A percentile compares a stretch with the other conserved stretches of the same genome.
Conservation (phyloP, 53 echinoderm and acorn worm species). For the Echinometra lucunter region DNA sequence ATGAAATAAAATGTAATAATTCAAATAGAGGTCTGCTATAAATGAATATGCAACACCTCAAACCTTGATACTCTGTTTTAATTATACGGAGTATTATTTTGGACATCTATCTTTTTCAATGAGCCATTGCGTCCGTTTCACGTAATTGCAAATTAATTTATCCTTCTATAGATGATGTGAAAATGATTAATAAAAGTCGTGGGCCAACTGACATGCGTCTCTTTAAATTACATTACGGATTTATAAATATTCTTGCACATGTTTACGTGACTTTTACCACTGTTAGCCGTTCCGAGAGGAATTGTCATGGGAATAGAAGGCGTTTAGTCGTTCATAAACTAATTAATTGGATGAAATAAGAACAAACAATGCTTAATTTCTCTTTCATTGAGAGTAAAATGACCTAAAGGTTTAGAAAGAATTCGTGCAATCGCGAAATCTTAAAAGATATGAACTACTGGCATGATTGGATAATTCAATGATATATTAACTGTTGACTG, state of each 20-base stretch:
- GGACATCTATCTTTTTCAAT: neutral
- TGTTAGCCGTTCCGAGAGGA: too few relatives aligned
- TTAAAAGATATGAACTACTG: too few relatives aligned
- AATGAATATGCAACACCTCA: too few relatives aligned
- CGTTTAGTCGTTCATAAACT: neutral
- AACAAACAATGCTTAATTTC: neutral
- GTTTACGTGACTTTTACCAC: neutral
- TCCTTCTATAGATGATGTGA: neutral
- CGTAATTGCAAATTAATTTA: constrained; percentile 4
- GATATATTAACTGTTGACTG: too few relatives aligned
- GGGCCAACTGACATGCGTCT: neutral
- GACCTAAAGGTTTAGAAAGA: too few relatives aligned
- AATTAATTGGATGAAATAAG: neutral
- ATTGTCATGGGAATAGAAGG: too few relatives aligned
- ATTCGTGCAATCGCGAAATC: too few relatives aligned
- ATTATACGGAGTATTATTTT: neutral
- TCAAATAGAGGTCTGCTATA: too few relatives aligned
- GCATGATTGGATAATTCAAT: too few relatives aligned
- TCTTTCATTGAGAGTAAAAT: neutral
- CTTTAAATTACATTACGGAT: neutral
- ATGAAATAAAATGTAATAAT: too few relatives aligned
- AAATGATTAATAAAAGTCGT: neutral
- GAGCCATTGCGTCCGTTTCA: neutral
- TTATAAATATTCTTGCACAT: neutral
- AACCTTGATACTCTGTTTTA: neutral